Evolutionary conservation across 2,797 vertebrate genomes (phyloP).

Genomic region (Artibeus lituratus): DNA sequence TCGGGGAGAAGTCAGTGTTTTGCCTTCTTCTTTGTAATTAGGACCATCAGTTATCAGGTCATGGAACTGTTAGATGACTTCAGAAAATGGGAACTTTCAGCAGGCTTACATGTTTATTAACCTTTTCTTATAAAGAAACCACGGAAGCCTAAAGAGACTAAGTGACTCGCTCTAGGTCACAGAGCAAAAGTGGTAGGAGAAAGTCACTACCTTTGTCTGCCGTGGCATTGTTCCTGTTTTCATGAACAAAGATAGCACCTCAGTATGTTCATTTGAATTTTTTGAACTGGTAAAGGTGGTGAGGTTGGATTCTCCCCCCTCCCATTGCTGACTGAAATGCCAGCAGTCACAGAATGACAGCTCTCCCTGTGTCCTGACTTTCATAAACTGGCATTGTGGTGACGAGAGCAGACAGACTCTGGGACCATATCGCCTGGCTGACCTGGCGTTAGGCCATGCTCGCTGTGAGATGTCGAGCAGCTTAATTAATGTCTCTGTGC

Average conservation of each 20-base stretch:
- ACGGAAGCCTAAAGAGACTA: not conserved
- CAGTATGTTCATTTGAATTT: not conserved
- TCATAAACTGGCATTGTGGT: not conserved
- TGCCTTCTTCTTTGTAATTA: not conserved
- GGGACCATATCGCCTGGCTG: not conserved
- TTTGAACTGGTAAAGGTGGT: not conserved
- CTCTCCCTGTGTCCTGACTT: not conserved
- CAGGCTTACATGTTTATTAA: not conserved
- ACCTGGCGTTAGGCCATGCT: not conserved
- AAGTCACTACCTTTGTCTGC: not conserved
- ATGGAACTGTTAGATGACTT: conserved; percentile 12
- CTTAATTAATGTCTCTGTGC: not conserved
- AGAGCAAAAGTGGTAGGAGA: not conserved
- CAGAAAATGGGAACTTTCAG: not conserved
- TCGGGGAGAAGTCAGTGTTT: not conserved
- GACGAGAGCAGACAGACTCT: not conserved
- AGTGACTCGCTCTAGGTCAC: not conserved
- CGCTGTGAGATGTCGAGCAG: not conserved
- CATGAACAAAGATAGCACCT: not conserved
- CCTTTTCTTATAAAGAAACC: conserved; percentile 8
- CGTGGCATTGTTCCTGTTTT: not conserved
- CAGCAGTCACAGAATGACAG: not conserved
- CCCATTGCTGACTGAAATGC: not conserved
- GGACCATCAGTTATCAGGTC: not conserved
- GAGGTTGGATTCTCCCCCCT: not conserved